Base-by-base conservation (phyloP, 2,888 invertebrate genomes). In the Erannis defoliaria region DNA sequence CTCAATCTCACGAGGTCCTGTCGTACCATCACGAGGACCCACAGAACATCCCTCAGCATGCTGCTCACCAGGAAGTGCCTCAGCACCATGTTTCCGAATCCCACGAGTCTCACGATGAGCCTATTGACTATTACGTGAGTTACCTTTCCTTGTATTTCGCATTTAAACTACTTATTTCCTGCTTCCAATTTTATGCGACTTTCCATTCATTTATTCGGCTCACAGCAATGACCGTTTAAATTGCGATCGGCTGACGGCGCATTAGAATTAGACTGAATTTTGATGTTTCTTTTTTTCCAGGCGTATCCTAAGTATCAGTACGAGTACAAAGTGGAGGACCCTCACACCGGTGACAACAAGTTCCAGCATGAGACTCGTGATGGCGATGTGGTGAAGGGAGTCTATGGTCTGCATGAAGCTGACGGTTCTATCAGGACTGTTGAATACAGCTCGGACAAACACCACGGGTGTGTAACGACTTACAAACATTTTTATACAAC, bases 321-420 rank as follows among this genome's bases (percentile, higher is more conserved):
- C 70, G 93, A 94, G 84, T 94, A 94, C 83, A 94, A 94, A 77
- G 94, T 94, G n/a, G 93, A 94, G 66, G 95, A 95, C 64, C 93
- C 93, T 21, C 94, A 94, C 67, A 94, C 94, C 35, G 95, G 94
- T 42, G 94, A 95, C 81, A 94, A 94, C 73, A 94, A 95, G 81
- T 94, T 89, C 83, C 94, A 95, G 71, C 89, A 93, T 57, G 94
- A 95, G 79, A 81, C 87, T 67, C 89, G 94, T 14, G 94, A 94
- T 85, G 95, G 95, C 6, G 94, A 95, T 71, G 94, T 90, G 14
- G 95, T 95, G 51, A 94, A 94, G 78, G 95, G 95, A 35, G 94
- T 95, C 46, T 95, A 95, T 78, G 92, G 93, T 48, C 82, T 95
- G 37, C 93, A 93, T 57, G 94, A 95, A 73, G 90, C 94, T 61